Base-by-base conservation (phyloP, 1,140 invertebrate species). In the Drosophila truncata region DNA sequence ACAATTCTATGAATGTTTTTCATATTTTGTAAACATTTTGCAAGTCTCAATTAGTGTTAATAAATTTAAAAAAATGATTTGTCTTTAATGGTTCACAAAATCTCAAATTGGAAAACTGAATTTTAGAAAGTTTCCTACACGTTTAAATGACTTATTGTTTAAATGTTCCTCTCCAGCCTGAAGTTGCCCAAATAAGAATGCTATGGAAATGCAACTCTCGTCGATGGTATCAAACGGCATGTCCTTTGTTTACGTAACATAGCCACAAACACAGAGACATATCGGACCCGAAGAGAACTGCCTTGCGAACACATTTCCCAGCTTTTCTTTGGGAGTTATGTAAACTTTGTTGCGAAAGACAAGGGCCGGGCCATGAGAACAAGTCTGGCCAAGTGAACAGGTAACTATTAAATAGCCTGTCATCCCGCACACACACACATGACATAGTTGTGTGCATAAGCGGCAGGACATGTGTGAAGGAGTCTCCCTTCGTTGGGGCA, bases 401-500 rank as follows among this genome's bases (percentile, higher is more conserved):
- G 69, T 74, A 74, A 74, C 71, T 74, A 74, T 74, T 74, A 74
- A 74, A 74, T 74, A 74, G 69, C 71, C 71, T 74, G 71, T 74
- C 39, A 50, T 75, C 42, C 52, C 31, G 52, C 31, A 49, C 58
- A 63, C 18, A 55, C 18, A 55, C 31, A 57, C 49, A 23, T 46
- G 39, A 47, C 52, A 58, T 42, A 69, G 62, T 37, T 57, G 27
- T 35, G 27, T 72, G 65, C 42, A 71, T 49, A 49, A 59, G 69
- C 67, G 63, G 62, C 66, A 54, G 47, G 47, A 64, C 27, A 71
- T 71, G 61, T 31, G 27, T 42, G 49, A 47, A 54, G 50, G 18
- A 41, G 42, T 6, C 33, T 72, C 42, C 52, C 35, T 72, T 50
- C 42, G 58, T 29, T 72, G 69, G 44, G 44, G 29, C 67, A 50